Base-by-base conservation (phyloP, 2,888 invertebrate species). In the Pycnomerus fuliginosus region DNA sequence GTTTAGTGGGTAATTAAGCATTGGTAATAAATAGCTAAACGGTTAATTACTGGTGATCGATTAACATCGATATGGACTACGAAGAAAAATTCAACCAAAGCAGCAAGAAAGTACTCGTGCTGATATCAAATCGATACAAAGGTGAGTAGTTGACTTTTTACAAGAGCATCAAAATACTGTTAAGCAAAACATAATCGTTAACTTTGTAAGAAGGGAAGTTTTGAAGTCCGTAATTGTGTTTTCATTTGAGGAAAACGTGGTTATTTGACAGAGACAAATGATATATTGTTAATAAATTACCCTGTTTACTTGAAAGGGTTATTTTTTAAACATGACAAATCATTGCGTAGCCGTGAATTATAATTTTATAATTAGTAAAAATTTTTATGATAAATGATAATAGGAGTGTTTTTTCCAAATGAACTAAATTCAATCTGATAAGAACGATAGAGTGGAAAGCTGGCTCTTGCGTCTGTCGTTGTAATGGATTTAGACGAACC, bases 221-320 rank as follows among this genome's bases (percentile, higher is more conserved):
- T 32, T 11, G 25, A 30, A 29, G 20, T 31, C 23, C 16, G 27
- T 38, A 37, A 38, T 33, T 29, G 14, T 38, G 31, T 27, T 44
- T 42, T 31, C 28, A 23, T 29, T 36, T 30, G 32, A 20, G 25
- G 12, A 47, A 25, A 42, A 42, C 32, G 47, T 32, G 33, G 33
- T 42, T 32, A 47, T 47, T 42, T 47, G 47, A 47, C 47, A 42
- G 30, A 28, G 47, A 47, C 24, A 42, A 42, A 47, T 47, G 30
- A 38, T 36, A 38, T 33, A 47, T 42, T 47, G 40, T 47, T 47
- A 47, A 47, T 47, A 42, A 47, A 47, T 47, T 47, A 42, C 40
- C 29, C 38, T 47, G 47, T 47, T 47, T 47, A 47, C 47, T 29
- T 34, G 15, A 25, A 33, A 23, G 16, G 23, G 29, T 30, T 20